Percentiles rank a stretch among this genome's conserved stretches.
Conservation (phyloP, 2,113 vertebrate species). For the Silurus asotus region DNA sequence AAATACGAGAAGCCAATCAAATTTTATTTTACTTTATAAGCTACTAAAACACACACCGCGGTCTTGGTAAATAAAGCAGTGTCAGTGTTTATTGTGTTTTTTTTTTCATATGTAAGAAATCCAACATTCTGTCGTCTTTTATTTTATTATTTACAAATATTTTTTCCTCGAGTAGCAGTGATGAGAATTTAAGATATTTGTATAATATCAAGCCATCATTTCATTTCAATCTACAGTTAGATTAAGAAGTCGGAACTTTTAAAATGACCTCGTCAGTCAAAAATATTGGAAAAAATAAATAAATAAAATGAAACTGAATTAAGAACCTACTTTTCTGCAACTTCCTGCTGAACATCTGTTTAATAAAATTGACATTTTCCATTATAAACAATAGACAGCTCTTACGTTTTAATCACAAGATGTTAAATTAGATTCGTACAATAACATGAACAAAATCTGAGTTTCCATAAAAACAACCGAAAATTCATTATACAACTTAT, state of each 20-base stretch:
- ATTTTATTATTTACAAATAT: background rate
- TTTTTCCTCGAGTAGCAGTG: background rate
- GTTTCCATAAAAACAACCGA: background rate
- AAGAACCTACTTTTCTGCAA: background rate
- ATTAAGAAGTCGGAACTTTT: background rate
- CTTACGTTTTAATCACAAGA: background rate
- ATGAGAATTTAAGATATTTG: background rate
- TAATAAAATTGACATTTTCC: background rate
- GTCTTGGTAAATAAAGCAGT: background rate
- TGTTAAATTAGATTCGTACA: background rate
- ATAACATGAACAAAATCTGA: background rate
- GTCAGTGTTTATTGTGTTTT: background rate
- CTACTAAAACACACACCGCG: background rate
- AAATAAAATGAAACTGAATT: background rate
- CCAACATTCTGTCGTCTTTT: no score
- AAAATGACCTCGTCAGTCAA: background rate
- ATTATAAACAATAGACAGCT: background rate
- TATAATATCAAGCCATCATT: background rate
- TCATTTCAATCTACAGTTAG: background rate
- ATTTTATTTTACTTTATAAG: background rate
- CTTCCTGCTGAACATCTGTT: background rate
- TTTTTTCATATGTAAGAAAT: background rate
- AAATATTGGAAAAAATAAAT: background rate
- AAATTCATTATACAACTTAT: background rate
- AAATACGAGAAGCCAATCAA: background rate